A percentile compares a stretch with the other conserved stretches of the same genome.
Evolutionary conservation across 2,797 vertebrate species (phyloP).

Genomic region (Toxotes lorentzi): DNA sequence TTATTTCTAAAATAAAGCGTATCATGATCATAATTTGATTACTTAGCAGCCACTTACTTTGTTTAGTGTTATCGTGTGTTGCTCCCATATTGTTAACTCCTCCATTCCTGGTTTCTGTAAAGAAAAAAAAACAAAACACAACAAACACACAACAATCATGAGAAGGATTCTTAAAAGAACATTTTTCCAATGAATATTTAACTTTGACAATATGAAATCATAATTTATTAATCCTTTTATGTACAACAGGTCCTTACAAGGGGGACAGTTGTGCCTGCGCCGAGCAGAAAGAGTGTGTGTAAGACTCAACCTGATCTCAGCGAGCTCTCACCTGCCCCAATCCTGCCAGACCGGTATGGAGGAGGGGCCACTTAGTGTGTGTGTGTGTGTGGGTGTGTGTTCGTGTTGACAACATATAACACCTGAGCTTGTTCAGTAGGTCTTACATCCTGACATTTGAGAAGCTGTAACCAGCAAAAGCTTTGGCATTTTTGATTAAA

Average conservation of each 20-base stretch:
- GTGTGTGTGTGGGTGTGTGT: slow-evolving; percentile 2
- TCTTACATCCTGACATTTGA: background rate
- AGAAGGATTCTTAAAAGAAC: background rate
- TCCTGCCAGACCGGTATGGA: slow-evolving; percentile 83
- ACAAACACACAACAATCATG: background rate
- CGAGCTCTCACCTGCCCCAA: slow-evolving; percentile 82
- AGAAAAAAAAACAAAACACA: slow-evolving; percentile 9
- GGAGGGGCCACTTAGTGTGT: slow-evolving; percentile 67
- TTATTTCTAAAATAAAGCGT: background rate
- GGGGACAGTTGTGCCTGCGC: slow-evolving; percentile 35
- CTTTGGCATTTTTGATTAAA: background rate
- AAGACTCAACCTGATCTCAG: slow-evolving; percentile 59
- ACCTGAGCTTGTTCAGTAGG: slow-evolving; percentile 18
- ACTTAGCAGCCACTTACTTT: slow-evolving; percentile 85
- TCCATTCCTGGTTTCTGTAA: slow-evolving; percentile 90
- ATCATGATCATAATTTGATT: background rate
- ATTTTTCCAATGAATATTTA: background rate
- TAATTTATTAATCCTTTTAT: background rate
- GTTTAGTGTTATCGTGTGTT: slow-evolving; percentile 91
- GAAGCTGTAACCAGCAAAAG: background rate
- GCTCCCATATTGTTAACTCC: slow-evolving; percentile 96
- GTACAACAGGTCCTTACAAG: slow-evolving; percentile 44
- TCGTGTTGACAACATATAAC: slow-evolving; percentile 28
- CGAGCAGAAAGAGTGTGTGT: slow-evolving; percentile 48
- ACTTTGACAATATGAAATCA: background rate